Evolutionary conservation across 2,797 vertebrate species (phyloP).

Genomic region (Cyclura pinguis): DNA sequence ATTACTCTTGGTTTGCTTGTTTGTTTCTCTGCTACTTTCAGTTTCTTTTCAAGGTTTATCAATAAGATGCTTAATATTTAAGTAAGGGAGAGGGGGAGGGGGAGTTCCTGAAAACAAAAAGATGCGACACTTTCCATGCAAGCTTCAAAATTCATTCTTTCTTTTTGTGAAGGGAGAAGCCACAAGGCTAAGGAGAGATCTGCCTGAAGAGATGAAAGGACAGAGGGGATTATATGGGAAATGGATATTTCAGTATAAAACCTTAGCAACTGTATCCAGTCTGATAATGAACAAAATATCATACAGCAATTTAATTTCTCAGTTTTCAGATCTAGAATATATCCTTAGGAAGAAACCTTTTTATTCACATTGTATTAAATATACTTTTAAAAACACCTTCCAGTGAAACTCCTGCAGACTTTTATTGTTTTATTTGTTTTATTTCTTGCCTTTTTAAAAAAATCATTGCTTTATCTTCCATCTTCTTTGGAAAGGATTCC

Average conservation of each 20-base stretch:
- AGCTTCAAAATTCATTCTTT: neutral
- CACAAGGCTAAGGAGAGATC: neutral
- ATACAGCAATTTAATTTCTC: conserved; percentile 11
- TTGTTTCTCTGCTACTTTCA: neutral
- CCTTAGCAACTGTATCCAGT: conserved; percentile 12
- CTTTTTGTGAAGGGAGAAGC: neutral
- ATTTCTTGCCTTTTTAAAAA: conserved; percentile 18
- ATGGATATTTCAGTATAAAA: conserved; percentile 20
- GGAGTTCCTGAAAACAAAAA: neutral
- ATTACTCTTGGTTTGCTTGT: neutral
- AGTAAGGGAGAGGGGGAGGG: neutral
- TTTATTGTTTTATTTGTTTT: conserved; percentile 12
- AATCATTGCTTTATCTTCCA: conserved; percentile 17
- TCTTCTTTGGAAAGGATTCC: conserved; percentile 12
- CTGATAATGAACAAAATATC: conserved; percentile 29
- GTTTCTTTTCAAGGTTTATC: neutral
- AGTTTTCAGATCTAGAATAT: conserved; percentile 26
- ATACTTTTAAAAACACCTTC: neutral
- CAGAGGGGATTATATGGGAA: conserved; percentile 2
- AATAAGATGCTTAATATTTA: neutral
- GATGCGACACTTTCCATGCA: neutral
- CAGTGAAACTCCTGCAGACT: conserved; percentile 8
- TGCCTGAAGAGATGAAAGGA: conserved; percentile 1
- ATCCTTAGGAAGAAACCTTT: conserved; percentile 20
- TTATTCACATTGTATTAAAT: neutral